Conservation (phyloP, 2,113 vertebrate genomes). For the Aegithalos caudatus region DNA sequence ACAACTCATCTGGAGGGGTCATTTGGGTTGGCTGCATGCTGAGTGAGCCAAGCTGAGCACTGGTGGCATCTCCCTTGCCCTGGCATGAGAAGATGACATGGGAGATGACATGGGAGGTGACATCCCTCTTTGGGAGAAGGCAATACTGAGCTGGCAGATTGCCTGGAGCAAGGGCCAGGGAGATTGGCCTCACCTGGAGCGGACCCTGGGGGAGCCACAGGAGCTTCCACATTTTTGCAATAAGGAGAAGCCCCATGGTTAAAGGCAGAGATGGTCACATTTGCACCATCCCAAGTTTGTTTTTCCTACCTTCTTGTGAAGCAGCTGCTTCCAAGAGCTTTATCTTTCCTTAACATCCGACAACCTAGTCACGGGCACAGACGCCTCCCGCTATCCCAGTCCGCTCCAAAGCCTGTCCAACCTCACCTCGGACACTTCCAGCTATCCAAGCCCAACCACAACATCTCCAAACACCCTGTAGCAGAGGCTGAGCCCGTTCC, state of each 20-base stretch:
- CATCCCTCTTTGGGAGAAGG: not conserved
- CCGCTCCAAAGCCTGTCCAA: fast-evolving
- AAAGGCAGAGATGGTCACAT: not conserved
- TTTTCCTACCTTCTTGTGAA: not conserved
- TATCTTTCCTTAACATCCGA: no score
- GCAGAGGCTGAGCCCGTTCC: fast-evolving
- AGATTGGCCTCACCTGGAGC: not conserved
- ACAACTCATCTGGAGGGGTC: fast-evolving
- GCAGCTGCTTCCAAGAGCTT: not conserved
- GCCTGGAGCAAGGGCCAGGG: not conserved
- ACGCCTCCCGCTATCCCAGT: not conserved
- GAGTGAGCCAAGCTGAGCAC: not conserved
- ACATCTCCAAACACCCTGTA: not conserved
- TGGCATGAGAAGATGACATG: not conserved
- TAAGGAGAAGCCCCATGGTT: not conserved
- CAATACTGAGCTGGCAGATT: not conserved
- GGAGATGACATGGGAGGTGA: no score
- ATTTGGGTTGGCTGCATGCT: not conserved
- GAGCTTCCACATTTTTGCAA: fast-evolving
- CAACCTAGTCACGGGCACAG: no score
- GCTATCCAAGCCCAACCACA: not conserved
- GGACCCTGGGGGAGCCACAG: not conserved
- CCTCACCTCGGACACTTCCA: not conserved
- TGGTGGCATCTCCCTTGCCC: not conserved
- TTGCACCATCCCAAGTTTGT: not conserved